Conservation (phyloP, 2,888 invertebrate genomes). For the Hirtodrosophila cameraria region DNA sequence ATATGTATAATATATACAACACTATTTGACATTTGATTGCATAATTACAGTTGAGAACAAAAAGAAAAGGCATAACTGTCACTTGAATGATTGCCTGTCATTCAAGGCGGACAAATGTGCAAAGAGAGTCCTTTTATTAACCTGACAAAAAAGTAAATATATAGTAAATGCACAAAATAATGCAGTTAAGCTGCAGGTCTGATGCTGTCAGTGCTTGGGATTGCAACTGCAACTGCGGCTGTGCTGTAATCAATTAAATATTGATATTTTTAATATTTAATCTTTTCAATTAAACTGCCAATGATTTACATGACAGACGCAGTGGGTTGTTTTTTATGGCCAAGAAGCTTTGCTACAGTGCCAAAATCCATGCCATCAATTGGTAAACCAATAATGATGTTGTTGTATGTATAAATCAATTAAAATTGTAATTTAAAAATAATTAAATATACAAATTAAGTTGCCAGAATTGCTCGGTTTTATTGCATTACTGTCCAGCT, state of each 20-base stretch:
- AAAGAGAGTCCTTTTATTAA: constrained; percentile 4
- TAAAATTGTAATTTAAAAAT: constrained; percentile 65
- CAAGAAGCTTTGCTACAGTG: constrained; percentile 31
- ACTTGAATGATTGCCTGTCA: constrained; percentile 14
- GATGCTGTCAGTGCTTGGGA: constrained; percentile 9
- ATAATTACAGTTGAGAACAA: background rate
- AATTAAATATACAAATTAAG: constrained; percentile 66
- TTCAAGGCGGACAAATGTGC: constrained; percentile 19
- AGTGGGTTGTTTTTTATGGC: constrained; percentile 20
- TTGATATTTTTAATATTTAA: constrained; percentile 76
- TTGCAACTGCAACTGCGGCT: background rate
- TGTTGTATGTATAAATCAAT: constrained; percentile 71
- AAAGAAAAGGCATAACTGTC: constrained; percentile 1
- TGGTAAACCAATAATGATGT: constrained; percentile 53
- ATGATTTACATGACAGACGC: constrained; percentile 50
- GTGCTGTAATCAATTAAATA: constrained; percentile 65
- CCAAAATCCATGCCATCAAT: constrained; percentile 25
- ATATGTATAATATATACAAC: no score
- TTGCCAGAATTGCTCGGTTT: constrained; percentile 23
- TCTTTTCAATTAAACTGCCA: constrained; percentile 74
- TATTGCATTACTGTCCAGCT: constrained; percentile 18
- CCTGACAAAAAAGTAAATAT: background rate
- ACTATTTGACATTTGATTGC: no score
- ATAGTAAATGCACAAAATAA: constrained; percentile 46
- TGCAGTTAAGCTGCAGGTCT: constrained; percentile 46